Evolutionary conservation across 2,113 vertebrate genomes (phyloP).

Genomic region (Chascanopsetta lugubris): DNA sequence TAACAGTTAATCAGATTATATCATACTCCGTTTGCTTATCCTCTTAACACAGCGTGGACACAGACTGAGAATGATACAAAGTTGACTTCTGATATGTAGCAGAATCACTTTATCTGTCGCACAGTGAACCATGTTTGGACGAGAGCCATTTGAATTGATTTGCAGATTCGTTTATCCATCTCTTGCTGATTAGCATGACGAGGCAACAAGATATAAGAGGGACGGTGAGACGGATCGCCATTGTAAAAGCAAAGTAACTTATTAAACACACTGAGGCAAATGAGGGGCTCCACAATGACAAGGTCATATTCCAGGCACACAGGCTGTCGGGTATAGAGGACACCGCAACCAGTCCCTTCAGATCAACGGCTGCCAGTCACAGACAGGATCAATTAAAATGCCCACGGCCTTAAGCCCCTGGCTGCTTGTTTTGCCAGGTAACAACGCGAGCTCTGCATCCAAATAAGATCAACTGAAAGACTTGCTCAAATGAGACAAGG

Average conservation of each 20-base stretch:
- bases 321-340: slow-evolving; percentile 46
- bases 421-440: slow-evolving; percentile 63
- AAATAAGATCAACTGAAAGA: slow-evolving; percentile 46
- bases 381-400: slow-evolving; percentile 75
- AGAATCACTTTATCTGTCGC: not conserved
- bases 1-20: slow-evolving; percentile 39
- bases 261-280: slow-evolving; percentile 25
- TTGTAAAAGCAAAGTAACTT: slow-evolving; percentile 13
- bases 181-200: slow-evolving; percentile 1
- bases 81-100: not conserved
- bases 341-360: slow-evolving; percentile 58
- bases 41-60: not conserved
- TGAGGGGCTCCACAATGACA: slow-evolving; percentile 46
- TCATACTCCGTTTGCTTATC: slow-evolving; percentile 15
- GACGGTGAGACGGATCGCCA: not conserved
- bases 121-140: not conserved
- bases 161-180: not conserved
- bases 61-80: slow-evolving; percentile 1
- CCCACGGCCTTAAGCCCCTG: slow-evolving; percentile 59
- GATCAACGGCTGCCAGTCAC: slow-evolving; percentile 67
- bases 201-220: not conserved
- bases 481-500: not conserved
- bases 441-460: slow-evolving; percentile 58
- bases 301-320: slow-evolving; percentile 74
- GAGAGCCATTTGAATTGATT: not conserved